Base-by-base conservation (phyloP, 2,888 invertebrate species). In the Conus canariensis region DNA sequence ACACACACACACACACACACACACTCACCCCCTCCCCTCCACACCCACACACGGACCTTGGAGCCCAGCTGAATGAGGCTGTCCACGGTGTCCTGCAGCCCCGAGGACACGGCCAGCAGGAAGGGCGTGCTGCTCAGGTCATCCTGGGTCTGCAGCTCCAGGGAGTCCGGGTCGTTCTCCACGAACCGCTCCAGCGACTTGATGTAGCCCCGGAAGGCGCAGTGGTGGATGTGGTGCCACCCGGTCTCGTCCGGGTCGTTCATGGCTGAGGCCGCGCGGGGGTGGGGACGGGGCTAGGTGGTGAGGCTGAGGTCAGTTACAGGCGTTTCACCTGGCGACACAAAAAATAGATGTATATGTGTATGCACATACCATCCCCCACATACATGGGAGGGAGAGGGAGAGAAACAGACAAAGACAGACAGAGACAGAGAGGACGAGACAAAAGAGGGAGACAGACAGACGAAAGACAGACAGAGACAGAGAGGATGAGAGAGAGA, bases 151-250 rank as follows among this genome's bases (percentile, higher is more conserved):
- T 95, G 94, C 85, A 95, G 91, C 90, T 96, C 96, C 89, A 96
- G 91, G 88, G 95, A 94, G 16, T 93, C 94, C 1, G 93, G 94
- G 91, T 95, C 95, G 12, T 95, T 95, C 87, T 93, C 94, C 30
- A 95, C 94, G 91, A 96, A 96, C 85, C 94, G 92, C 87, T 95
- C 95, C n/a, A 96, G 92, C 30, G 96, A 95, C 91, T 95, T 95
- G 30, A 95, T 92, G 91, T 95, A 96, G n/a, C 96, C 96, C 8
- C 95, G 91, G 90, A 94, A 95, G 70, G 96, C 95, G 60, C 96
- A 96, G 88, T 95, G 95, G 92, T 96, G 96, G 90, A 96, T 95
- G 90, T 95, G 96, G 60, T 94, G 95, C 96, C 96, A 96, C 19
- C 96, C 96, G 85, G 94, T 93, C 88, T 95, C 95, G 92, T 96